These are phyloP conservation scores for Excalfactoria chinensis DNA, from an alignment of 2,113 vertebrate genomes.

Conservation along the genomic window DNA sequence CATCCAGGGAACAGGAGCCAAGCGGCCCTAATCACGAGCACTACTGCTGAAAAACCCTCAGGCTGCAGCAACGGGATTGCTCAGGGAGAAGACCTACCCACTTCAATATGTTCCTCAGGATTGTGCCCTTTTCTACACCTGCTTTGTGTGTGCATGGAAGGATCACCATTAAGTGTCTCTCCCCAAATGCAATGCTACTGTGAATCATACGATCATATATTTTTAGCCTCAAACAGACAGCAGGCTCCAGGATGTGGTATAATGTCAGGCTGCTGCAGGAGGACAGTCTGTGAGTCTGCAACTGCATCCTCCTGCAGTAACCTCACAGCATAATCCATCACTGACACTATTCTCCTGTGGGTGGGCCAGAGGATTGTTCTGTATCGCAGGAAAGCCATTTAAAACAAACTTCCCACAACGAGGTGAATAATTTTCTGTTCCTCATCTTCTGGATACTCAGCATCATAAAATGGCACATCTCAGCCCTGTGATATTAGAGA, in stretches of 20 bases:
- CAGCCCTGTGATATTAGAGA: not conserved
- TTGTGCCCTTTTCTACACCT: not conserved
- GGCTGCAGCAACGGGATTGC: not conserved
- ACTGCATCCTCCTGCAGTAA: not conserved
- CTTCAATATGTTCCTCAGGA: not conserved
- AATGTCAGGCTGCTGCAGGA: not conserved
- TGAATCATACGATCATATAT: accelerated
- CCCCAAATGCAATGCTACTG: not conserved
- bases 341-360: not conserved
- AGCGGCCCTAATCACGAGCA: not conserved
- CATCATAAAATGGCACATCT: not conserved
- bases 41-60: not conserved
- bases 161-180: not conserved
- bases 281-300: not conserved
- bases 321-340: not conserved
- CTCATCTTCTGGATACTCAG: accelerated
- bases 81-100: accelerated
- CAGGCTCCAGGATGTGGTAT: not conserved
- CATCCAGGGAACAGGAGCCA: not conserved
- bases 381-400: accelerated
- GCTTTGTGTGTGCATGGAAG: no score
- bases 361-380: not conserved
- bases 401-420: not conserved
- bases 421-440: not conserved
- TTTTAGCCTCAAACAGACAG: not conserved